These are phyloP conservation scores for Caradrina clavipalpis DNA, from an alignment of 2,888 invertebrate genomes.

Conservation along the genomic window DNA sequence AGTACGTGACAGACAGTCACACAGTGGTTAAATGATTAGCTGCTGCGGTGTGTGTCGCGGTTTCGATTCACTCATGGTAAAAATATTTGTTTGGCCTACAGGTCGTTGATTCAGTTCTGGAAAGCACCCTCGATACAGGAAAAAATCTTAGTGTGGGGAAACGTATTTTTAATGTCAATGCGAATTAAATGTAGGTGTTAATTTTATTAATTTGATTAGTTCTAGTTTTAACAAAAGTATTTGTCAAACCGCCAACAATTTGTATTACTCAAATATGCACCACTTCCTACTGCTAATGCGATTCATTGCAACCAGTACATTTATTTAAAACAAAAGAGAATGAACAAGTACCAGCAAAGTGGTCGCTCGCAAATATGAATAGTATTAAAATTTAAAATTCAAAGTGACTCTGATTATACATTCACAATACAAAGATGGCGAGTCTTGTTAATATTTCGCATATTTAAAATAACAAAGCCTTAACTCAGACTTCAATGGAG, in stretches of 20 bases:
- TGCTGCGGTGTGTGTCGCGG: too few species aligned
- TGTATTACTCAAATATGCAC: constrained; percentile 31
- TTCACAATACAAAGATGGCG: constrained; percentile 57
- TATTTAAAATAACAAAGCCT: constrained; percentile 31
- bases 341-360: constrained; percentile 32
- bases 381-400: constrained; percentile 61
- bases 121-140: too few species aligned
- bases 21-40: too few species aligned
- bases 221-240: not conserved
- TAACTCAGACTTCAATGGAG: constrained; percentile 8
- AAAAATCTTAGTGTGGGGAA: too few species aligned
- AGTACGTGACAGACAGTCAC: too few species aligned
- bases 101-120: too few species aligned
- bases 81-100: too few species aligned
- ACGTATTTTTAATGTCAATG: too few species aligned
- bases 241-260: constrained; percentile 37
- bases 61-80: too few species aligned
- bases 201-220: too few species aligned
- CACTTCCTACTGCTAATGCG: constrained; percentile 3
- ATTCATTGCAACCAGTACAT: constrained; percentile 35
- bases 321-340: constrained; percentile 48
- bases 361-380: constrained; percentile 58
- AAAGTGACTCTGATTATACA: constrained; percentile 56
- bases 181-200: too few species aligned
- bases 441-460: constrained; percentile 35